phyloP scores from a whole-genome alignment of 1,140 invertebrate species.

The Drosophila orosa region DNA sequence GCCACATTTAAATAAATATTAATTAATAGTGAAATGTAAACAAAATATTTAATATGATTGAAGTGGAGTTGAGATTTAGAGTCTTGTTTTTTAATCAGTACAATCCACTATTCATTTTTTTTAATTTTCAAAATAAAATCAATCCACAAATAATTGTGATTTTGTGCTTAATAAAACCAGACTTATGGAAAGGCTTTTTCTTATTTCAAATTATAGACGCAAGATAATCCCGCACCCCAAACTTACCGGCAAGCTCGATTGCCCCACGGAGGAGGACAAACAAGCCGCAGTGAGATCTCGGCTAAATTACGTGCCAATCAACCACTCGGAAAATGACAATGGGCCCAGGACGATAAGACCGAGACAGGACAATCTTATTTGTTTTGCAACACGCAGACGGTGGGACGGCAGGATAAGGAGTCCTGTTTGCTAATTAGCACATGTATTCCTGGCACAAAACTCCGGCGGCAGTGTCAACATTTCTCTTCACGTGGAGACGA shows the following conservation, averaged over 20 bases:
- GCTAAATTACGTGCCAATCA: conserved; percentile 82
- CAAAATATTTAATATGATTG: too few species aligned
- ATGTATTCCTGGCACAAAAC: conserved; percentile 75
- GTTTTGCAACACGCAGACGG: conserved; percentile 59
- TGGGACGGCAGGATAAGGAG: conserved; percentile 52
- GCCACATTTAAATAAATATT: too few species aligned
- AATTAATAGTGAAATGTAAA: too few species aligned
- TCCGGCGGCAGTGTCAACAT: conserved; percentile 72
- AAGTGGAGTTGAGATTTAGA: too few species aligned
- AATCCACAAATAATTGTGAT: too few species aligned
- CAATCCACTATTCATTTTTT: too few species aligned
- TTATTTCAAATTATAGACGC: conserved; percentile 31
- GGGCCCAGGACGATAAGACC: conserved; percentile 67
- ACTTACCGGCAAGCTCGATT: conserved; percentile 19
- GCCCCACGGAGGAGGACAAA: conserved; percentile 38
- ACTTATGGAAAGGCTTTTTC: background rate
- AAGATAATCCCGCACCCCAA: conserved; percentile 20
- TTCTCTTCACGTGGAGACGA: conserved; percentile 68
- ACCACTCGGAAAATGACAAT: conserved; percentile 77
- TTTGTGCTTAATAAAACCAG: too few species aligned
- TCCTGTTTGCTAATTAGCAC: conserved; percentile 80
- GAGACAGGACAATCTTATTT: conserved; percentile 70
- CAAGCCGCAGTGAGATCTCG: conserved; percentile 42
- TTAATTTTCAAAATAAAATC: too few species aligned
- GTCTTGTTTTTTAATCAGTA: too few species aligned